Evolutionary conservation across 2,113 vertebrate genomes (phyloP).

Genomic region (Dipodomys spectabilis): DNA sequence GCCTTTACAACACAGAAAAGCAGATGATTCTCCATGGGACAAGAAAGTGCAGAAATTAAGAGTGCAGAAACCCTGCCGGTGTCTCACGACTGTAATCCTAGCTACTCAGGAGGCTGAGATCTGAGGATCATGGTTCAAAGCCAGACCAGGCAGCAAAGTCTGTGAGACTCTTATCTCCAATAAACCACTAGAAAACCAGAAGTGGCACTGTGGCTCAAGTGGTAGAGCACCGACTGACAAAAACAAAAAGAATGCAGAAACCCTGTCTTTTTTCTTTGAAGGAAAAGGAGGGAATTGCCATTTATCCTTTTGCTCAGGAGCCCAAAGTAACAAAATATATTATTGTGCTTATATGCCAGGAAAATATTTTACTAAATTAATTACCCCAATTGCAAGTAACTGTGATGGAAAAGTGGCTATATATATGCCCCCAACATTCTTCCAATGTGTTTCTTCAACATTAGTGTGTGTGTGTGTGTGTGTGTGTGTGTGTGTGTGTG

Average conservation of each 20-base stretch:
- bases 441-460: neutral
- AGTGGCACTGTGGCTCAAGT: too few species aligned
- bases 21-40: neutral
- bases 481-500: too few species aligned
- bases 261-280: neutral
- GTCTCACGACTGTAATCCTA: too few species aligned
- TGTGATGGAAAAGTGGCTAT: neutral
- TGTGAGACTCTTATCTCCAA: too few species aligned
- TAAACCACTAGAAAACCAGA: too few species aligned
- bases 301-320: neutral
- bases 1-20: neutral
- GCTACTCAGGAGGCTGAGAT: too few species aligned
- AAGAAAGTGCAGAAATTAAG: neutral
- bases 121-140: too few species aligned
- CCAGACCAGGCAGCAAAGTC: too few species aligned
- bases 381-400: neutral
- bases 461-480: too few species aligned
- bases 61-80: neutral
- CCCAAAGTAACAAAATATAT: conserved; percentile 23
- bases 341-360: neutral
- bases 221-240: too few species aligned
- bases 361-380: neutral
- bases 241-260: neutral
- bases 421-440: neutral
- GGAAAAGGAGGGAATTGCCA: neutral